These are phyloP conservation scores for Gadopsis marmoratus DNA, from an alignment of 2,797 vertebrate species.

Conservation along the genomic window DNA sequence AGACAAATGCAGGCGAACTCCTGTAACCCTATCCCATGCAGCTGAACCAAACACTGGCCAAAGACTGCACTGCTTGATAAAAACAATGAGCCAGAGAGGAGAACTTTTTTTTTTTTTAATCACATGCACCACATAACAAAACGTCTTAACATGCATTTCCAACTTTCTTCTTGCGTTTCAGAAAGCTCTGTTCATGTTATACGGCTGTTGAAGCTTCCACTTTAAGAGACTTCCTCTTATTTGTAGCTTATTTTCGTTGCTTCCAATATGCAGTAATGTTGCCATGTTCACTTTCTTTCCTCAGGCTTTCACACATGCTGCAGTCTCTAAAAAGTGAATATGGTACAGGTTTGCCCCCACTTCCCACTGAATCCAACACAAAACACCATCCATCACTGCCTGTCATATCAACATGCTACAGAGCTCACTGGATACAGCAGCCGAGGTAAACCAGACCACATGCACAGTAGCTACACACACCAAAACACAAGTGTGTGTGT, in stretches of 20 bases:
- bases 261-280: slow-evolving; percentile 12
- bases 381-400: slow-evolving; percentile 77
- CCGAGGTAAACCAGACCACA: slow-evolving; percentile 45
- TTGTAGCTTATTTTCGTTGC: neutral
- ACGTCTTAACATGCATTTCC: slow-evolving; percentile 12
- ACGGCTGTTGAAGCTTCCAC: slow-evolving; percentile 13
- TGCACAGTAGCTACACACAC: slow-evolving; percentile 54
- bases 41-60: slow-evolving; percentile 70
- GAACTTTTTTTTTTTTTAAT: slow-evolving; percentile 17
- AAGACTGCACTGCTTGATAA: slow-evolving; percentile 65
- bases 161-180: neutral
- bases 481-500: slow-evolving; percentile 18
- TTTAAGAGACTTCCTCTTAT: neutral
- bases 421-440: slow-evolving; percentile 63
- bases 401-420: slow-evolving; percentile 66
- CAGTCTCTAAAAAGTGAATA: slow-evolving; percentile 46
- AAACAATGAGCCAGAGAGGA: slow-evolving; percentile 42
- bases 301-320: slow-evolving; percentile 27
- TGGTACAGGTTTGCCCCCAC: slow-evolving; percentile 54
- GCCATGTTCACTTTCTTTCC: neutral
- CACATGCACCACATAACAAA: slow-evolving; percentile 10
- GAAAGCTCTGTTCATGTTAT: neutral
- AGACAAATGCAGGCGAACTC: slow-evolving; percentile 83
- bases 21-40: slow-evolving; percentile 78
- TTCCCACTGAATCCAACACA: slow-evolving; percentile 64